Percentiles rank a stretch among this genome's conserved stretches.
Evolutionary conservation across 2,113 vertebrate species (phyloP).

Genomic region (Cyprinus carpio): DNA sequence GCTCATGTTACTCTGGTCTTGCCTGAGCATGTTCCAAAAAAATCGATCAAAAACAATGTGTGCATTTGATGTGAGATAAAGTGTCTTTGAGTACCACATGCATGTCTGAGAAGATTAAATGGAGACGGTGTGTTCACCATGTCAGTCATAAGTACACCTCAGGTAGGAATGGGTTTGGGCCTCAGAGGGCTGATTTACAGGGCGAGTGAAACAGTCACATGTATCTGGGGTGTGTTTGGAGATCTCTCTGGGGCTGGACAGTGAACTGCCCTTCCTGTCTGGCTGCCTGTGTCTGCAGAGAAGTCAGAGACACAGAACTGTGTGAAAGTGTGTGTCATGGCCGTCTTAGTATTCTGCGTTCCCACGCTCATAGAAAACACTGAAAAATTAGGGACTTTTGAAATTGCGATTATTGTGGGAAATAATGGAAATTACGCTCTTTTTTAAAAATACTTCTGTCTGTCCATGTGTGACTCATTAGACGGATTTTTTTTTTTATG

Average conservation of each 20-base stretch:
- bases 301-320: not conserved
- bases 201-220: not conserved
- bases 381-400: not conserved
- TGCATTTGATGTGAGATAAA: constrained; percentile 16
- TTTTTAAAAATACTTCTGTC: not conserved
- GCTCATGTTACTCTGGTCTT: constrained; percentile 13
- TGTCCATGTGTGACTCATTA: not conserved
- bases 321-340: constrained; percentile 7
- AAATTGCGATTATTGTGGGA: not conserved
- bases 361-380: not conserved
- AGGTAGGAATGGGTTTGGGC: not conserved
- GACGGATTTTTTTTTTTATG: too few relatives aligned
- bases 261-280: constrained; percentile 41
- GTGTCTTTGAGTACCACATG: not conserved
- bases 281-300: constrained; percentile 18
- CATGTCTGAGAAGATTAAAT: not conserved
- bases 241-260: constrained; percentile 1
- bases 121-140: not conserved
- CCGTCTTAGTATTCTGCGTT: not conserved
- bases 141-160: not conserved
- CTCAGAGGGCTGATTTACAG: not conserved
- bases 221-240: not conserved
- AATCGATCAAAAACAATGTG: not conserved
- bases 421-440: not conserved
- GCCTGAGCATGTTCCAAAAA: constrained; percentile 11